Evolutionary conservation across 2,797 vertebrate species (phyloP).

Genomic region (Gallinago nigripennis): DNA sequence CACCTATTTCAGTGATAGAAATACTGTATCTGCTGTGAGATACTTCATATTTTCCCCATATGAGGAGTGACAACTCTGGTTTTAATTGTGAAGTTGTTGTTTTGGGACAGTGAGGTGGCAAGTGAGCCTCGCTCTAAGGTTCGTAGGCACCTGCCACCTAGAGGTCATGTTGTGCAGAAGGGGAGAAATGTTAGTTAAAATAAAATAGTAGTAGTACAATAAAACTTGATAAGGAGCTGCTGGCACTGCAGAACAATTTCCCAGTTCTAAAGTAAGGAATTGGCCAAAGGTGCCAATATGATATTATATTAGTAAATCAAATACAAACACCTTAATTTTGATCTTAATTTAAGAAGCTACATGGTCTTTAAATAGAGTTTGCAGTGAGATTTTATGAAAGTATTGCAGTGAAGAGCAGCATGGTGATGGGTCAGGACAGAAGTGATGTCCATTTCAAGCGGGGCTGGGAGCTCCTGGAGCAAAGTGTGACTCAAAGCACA

Average conservation of each 20-base stretch:
- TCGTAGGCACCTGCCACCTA: constrained; percentile 15
- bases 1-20: neutral
- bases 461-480: neutral
- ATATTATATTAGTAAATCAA: neutral
- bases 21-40: neutral
- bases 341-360: neutral
- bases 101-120: neutral
- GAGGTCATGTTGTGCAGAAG: neutral
- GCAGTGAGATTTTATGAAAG: neutral
- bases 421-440: neutral
- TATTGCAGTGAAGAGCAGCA: neutral
- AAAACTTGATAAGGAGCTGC: neutral
- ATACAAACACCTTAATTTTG: neutral
- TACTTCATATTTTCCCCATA: neutral
- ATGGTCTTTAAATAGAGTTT: neutral
- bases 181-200: neutral
- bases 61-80: neutral
- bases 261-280: neutral
- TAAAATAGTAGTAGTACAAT: neutral
- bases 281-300: neutral
- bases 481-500: neutral
- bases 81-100: neutral
- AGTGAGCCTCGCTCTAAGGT: neutral
- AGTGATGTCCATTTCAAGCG: neutral
- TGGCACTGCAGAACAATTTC: neutral